Evolutionary conservation across 2,797 vertebrate species (phyloP), one percentile per base, ranked within the genome.

Genomic region (Typhlichthys subterraneus): DNA sequence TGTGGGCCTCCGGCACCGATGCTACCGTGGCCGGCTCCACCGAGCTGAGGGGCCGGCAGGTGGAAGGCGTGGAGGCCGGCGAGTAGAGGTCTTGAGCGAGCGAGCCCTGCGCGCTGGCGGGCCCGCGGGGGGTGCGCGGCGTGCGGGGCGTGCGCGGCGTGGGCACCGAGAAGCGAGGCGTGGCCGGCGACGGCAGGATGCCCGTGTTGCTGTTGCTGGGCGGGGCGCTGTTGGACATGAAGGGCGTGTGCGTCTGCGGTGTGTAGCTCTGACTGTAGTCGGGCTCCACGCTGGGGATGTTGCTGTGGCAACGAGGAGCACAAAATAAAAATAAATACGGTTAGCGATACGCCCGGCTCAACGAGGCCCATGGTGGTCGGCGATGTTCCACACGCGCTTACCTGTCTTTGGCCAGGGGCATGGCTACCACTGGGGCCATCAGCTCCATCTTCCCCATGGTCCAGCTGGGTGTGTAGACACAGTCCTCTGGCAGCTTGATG

Each of bases 21-120:
- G 97, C 95, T 63, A 98, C 96, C 0, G 98, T 99, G 53, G 97
- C 96, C 0, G 98, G 97, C 77, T 99, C 98, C 19, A 99, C 97
- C 0, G 98, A 99, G 86, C 97, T 99, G 52, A 99, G 93, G 0
- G 97, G 98, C 72, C 97, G 89, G 58, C 97, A 98, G 0, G 98
- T 99, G 23, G 98, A 99, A 1, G 97, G 95, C 0, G 98, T 99
- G 67, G 98, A 99, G 7, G 97, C 98, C 0, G 98, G 97, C 0
- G 98, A 99, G 83, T 98, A 99, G 58, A 99, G 90, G 75, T 99
- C 98, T 0, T 97, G 96, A 87, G 97, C 99, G 59, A 98, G 92
- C 0, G 97, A 99, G 71, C 98, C 97, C 90, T 98, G 97, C 53
- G 96, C 96, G 2, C 98, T 99, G 4, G 98, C 93, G 0, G 98